These are phyloP conservation scores for Perodicticus potto DNA, from an alignment of 2,797 vertebrate genomes.

Conservation along the genomic window DNA sequence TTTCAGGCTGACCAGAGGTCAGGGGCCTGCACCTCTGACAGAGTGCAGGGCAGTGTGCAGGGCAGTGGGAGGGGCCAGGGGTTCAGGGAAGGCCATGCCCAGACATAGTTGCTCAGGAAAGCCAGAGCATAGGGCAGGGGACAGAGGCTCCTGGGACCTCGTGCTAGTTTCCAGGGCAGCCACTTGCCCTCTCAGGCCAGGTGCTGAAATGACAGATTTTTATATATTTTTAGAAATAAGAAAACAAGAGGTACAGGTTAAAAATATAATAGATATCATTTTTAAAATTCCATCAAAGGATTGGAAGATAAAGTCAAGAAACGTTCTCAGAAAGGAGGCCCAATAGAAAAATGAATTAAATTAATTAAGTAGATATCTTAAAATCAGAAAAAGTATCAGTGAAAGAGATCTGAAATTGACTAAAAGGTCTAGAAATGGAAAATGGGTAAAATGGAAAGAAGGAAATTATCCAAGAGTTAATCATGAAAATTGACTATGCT, in stretches of 20 bases:
- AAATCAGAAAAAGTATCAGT: not conserved
- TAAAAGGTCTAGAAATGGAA: not conserved
- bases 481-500: not conserved
- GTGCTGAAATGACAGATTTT: not conserved
- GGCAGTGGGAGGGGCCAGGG: too few species aligned
- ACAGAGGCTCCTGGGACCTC: too few species aligned
- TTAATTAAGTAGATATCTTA: not conserved
- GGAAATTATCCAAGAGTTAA: not conserved
- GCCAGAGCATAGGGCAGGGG: too few species aligned
- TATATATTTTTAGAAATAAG: not conserved
- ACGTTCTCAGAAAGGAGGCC: not conserved
- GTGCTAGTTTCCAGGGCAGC: too few species aligned
- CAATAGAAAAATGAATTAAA: not conserved
- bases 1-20: too few species aligned
- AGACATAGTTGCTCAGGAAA: too few species aligned
- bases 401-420: not conserved
- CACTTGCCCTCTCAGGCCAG: too few species aligned
- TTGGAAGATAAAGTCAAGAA: not conserved
- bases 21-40: too few species aligned
- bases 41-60: too few species aligned
- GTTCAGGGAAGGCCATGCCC: too few species aligned
- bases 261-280: not conserved
- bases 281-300: not conserved
- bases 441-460: not conserved
- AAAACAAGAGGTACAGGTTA: not conserved